A percentile compares a stretch with the other conserved stretches of the same genome.
Evolutionary conservation across 2,888 invertebrate genomes (phyloP).

Genomic region (Xylocampa areola): DNA sequence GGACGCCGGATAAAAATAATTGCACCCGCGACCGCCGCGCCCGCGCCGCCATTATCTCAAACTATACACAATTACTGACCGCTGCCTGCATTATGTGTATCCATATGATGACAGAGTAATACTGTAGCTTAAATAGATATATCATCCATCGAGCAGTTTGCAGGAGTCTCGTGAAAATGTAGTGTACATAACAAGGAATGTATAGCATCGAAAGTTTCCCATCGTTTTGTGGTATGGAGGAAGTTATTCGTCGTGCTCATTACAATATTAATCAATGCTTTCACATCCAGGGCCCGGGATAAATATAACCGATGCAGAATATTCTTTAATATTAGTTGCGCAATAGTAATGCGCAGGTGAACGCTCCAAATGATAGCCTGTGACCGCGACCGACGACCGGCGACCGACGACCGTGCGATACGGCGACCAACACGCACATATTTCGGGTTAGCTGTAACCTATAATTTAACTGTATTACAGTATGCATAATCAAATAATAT

Average conservation of each 20-base stretch:
- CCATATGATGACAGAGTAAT: slow-evolving; percentile 2
- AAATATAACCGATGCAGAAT: slow-evolving; percentile 74
- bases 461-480: slow-evolving; percentile 46
- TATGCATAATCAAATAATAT: slow-evolving; percentile 53
- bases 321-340: slow-evolving; percentile 75
- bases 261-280: slow-evolving; percentile 87
- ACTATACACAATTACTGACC: slow-evolving; percentile 84
- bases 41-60: slow-evolving; percentile 76
- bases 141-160: slow-evolving; percentile 26
- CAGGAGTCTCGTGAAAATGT: background rate
- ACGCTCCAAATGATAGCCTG: slow-evolving; percentile 68
- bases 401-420: slow-evolving; percentile 47
- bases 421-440: slow-evolving; percentile 43
- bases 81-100: slow-evolving; percentile 53
- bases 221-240: slow-evolving; percentile 55
- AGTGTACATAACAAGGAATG: slow-evolving; percentile 1
- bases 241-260: slow-evolving; percentile 77
- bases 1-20: slow-evolving; percentile 80
- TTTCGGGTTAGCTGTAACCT: slow-evolving; percentile 43
- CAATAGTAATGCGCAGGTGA: slow-evolving; percentile 73
- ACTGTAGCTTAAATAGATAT: background rate
- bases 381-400: slow-evolving; percentile 26
- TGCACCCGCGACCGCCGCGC: slow-evolving; percentile 74
- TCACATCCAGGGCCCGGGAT: slow-evolving; percentile 72
- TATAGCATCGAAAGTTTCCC: background rate